Evolutionary conservation across 2,888 invertebrate genomes (phyloP).

Genomic region (Eremobia ochroleuca): DNA sequence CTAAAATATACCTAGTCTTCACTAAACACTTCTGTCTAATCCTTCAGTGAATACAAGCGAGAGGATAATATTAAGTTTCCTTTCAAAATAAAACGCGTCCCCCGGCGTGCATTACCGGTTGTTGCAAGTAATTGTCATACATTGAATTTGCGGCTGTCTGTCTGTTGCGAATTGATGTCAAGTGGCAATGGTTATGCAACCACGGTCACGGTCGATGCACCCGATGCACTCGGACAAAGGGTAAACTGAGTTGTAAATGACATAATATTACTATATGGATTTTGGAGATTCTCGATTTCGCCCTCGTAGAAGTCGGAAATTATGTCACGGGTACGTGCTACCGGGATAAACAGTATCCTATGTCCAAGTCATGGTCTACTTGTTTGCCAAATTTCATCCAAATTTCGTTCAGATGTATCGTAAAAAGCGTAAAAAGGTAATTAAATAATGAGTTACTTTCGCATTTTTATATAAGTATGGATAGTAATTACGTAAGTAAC

Average conservation of each 20-base stretch:
- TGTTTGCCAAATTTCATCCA: background rate
- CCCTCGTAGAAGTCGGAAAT: background rate
- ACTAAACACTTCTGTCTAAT: background rate
- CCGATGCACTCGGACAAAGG: constrained; percentile 20
- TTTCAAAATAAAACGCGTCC: constrained; percentile 27
- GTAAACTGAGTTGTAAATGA: constrained; percentile 6
- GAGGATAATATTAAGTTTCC: background rate
- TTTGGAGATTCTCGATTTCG: background rate
- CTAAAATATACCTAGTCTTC: background rate
- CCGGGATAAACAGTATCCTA: background rate
- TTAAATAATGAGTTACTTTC: too few relatives aligned
- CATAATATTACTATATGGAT: background rate
- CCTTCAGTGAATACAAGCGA: background rate
- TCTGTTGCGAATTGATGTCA: constrained; percentile 78
- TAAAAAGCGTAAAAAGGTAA: too few relatives aligned
- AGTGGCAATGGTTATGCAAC: constrained; percentile 79
- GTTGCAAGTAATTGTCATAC: constrained; percentile 54
- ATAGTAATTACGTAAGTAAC: too few relatives aligned
- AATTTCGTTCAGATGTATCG: background rate
- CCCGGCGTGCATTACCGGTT: constrained; percentile 17
- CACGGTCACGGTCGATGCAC: constrained; percentile 79
- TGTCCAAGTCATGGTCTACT: background rate
- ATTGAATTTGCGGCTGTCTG: constrained; percentile 74
- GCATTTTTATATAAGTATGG: too few relatives aligned
- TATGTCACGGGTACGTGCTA: background rate